phyloP scores from a whole-genome alignment of 1,140 invertebrate species.

The Leptonema lineaticorne region DNA sequence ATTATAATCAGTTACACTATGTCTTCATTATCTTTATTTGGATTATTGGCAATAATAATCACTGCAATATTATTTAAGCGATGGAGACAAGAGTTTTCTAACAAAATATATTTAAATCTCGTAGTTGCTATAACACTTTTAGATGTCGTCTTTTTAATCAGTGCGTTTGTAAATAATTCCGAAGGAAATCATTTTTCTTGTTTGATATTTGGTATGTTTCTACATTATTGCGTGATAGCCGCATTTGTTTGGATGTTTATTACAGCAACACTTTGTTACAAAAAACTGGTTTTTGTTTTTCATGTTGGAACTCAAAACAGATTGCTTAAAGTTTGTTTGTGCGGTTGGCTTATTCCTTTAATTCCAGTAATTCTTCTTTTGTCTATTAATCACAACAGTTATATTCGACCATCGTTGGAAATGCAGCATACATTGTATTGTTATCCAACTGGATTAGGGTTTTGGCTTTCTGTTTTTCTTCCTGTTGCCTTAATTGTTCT shows the following conservation, averaged over 20 bases:
- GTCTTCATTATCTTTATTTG: conserved; percentile 50
- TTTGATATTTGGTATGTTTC: conserved; percentile 48
- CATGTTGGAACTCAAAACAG: conserved; percentile 50
- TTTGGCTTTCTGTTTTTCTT: conserved; percentile 51
- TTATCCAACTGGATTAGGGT: conserved; percentile 50
- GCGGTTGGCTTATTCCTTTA: conserved; percentile 50
- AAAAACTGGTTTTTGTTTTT: conserved; percentile 50
- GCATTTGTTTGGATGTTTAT: conserved; percentile 57
- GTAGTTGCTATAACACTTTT: conserved; percentile 48
- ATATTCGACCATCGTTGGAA: conserved; percentile 47
- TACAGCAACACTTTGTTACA: conserved; percentile 51
- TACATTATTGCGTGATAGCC: conserved; percentile 52
- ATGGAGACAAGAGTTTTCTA: conserved; percentile 53
- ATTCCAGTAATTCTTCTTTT: conserved; percentile 50
- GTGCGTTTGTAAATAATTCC: conserved; percentile 46
- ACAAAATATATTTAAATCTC: conserved; percentile 55
- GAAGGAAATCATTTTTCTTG: conserved; percentile 46
- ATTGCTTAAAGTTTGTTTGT: conserved; percentile 49
- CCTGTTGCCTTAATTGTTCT: conserved; percentile 50
- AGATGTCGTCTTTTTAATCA: conserved; percentile 32
- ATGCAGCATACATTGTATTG: conserved; percentile 47
- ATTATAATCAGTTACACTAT: conserved; percentile 50
- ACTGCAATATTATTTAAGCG: conserved; percentile 50
- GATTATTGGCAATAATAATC: conserved; percentile 46
- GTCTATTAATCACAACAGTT: conserved; percentile 46